Percentiles rank a stretch among this genome's conserved stretches.
phyloP scores from a whole-genome alignment of 2,113 vertebrate genomes.

The Dromaius novaehollandiae region DNA sequence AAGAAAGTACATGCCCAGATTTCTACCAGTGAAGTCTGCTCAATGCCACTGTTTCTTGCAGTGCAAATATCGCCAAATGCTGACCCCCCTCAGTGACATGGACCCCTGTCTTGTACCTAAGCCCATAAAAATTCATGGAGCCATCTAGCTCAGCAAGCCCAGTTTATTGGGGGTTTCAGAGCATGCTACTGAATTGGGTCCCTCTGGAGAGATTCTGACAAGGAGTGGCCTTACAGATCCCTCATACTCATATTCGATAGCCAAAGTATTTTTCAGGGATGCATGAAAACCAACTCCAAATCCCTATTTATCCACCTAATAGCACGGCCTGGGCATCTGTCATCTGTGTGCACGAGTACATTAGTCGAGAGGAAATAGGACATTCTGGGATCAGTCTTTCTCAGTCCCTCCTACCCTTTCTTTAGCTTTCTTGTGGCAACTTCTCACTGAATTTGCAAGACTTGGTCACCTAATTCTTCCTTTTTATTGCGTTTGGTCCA shows the following conservation, averaged over 20 bases:
- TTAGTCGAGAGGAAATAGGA: not conserved
- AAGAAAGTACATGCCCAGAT: not conserved
- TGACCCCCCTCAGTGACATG: not conserved
- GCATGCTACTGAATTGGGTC: not conserved
- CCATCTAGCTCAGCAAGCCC: not conserved
- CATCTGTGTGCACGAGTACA: not conserved
- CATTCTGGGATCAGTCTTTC: not conserved
- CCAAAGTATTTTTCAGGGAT: not conserved
- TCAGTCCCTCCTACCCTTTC: not conserved
- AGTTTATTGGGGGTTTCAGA: not conserved
- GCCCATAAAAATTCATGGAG: not conserved
- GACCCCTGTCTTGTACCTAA: rapidly evolving
- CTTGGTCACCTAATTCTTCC: not conserved
- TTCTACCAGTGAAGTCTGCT: not conserved
- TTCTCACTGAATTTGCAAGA: not conserved
- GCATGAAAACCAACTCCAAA: not conserved
- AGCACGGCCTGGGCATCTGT: not conserved
- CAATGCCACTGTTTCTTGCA: not conserved
- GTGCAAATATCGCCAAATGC: rapidly evolving
- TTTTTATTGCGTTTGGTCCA: not conserved
- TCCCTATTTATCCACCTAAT: not conserved
- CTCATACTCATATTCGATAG: not conserved
- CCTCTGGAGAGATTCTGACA: not conserved
- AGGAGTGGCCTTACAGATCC: not conserved
- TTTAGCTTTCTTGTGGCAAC: not conserved